Base-by-base conservation (phyloP, 2,888 invertebrate genomes). In the Cistogaster globosa region DNA sequence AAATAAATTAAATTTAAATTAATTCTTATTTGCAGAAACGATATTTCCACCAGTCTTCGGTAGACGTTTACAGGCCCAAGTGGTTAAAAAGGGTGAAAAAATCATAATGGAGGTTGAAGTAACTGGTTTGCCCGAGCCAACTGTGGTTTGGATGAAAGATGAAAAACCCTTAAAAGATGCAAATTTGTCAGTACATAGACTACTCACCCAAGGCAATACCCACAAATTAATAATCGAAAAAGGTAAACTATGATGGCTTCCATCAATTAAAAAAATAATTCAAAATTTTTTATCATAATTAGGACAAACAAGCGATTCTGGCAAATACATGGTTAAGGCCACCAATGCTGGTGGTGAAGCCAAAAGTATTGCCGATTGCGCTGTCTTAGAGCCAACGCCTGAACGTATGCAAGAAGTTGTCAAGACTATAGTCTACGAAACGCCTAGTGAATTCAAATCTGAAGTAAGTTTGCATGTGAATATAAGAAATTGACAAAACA, bases 21-120 rank as follows among this genome's bases (percentile, higher is more conserved):
- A 18, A 18, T 79, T 16, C 42, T 26, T 12, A 6, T 20, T 78
- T 74, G 45, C 91, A 97, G 97, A 96, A 93, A 95, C 95, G 38
- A 94, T 96, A 87, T 96, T 96, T 89, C 96, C 97, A 48, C 97
- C 97, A 53, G 96, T 96, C 65, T 96, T 97, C 91, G 95, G 96
- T 3, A 94, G 96, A 88, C 94, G 96, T 72, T 94, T 97, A 67
- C 96, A 96, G 93, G 96, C 96, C 6, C 95, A 96, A 91, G 95
- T 95, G 12, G 95, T 95, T 8, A 95, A 95, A 88, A 94, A 95
- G 87, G 95, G 95, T 12, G 96, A 96, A 88, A 94, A 96, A 79
- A 94, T 96, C 9, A 94, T 94, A 18, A 95, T 96, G 95, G 96
- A 96, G 91, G 95, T 96, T 7, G 96, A 96, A 92, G 95, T 97